Base-by-base conservation (phyloP, 1,140 invertebrate species). In the Drosophila kanapiae region DNA sequence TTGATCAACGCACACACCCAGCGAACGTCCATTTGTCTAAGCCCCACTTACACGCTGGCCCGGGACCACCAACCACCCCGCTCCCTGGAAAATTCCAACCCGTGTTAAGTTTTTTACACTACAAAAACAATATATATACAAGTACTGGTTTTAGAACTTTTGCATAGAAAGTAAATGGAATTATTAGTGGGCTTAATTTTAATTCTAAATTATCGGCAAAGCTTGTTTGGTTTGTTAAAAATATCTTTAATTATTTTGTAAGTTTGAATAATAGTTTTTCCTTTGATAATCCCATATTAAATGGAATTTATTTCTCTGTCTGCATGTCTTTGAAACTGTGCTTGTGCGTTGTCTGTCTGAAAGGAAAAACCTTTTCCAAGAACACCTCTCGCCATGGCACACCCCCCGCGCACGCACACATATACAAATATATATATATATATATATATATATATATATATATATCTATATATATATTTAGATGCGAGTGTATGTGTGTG, bases 1-100 rank as follows among this genome's bases (percentile, higher is more conserved):
- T 87, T 86, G 83, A 86, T 86, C 83, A 84, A 80, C 79, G 71
- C 67, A 86, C 83, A 86, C 83, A 87, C 80, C 79, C 83, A 72
- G 48, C 48, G 51, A 75, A 69, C 80, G 76, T 86, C 71, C 84
- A 86, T 86, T 86, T 86, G 80, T 86, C 80, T 80, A 86, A 81
- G 47, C 42, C 45, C 59, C 57, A 27, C 33, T 47, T 49, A 27
- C 18, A 23, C 48, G 23, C 14, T 29, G 23, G 23, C 9, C 14
- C 42, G 16, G 11, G 9, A 11, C 5, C n/a, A n/a, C n/a, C n/a
- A n/a, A n/a, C n/a, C n/a, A n/a, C n/a, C 18, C 10, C 18, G 35
- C 8, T 9, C 60, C 45, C 18, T 37, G 37, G 14, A 37, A 43
- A 76, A 49, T 31, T 29, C 58, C 60, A 61, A 27, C n/a, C 38